Base-by-base conservation (phyloP, 92 coral and sea anemone genomes). In the Bergia sp. region DNA sequence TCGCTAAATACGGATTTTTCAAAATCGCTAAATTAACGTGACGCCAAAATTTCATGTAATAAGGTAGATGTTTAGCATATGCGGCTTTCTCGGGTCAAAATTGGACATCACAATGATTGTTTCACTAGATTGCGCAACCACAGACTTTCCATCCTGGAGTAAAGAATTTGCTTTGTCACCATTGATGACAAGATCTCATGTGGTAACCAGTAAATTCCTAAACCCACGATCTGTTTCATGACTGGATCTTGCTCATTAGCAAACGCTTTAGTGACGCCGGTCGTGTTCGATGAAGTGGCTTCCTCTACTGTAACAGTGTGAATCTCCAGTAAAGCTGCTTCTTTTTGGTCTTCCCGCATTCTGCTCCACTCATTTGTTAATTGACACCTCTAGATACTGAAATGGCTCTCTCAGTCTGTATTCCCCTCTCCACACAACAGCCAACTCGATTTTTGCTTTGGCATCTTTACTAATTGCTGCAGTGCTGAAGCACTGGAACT, bases 21-120 rank as follows among this genome's bases (percentile, higher is more conserved):
- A 29, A 29, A 29, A 29, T 29, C 29, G 29, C 29, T 29, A 29
- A 29, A 29, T 29, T 29, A 29, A 29, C 29, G 29, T 29, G 29
- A 29, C 29, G 29, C 29, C 29, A 29, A 29, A 29, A 29, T 29
- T 29, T 29, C 29, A 29, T 29, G 29, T 29, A 29, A 29, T 37
- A 37, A 86, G 45, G 73, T 41, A 76, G 50, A 87, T 29, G 36
- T 81, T 73, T 9, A 91, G 86, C 0, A 91, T 45, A 57, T 82
- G 91, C 43, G 93, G 93, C 57, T 82, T 87, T 42, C 74, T 91
- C 15, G 92, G 94, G 50, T 92, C 58, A 23, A 88, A 92, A 49
- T 84, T 87, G 3, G 92, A 89, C 12, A 84, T 86, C 2, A 89
- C 92, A 50, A 80, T 81, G 49, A 89, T 90, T 12, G 94, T 92